phyloP scores from a whole-genome alignment of 2,113 vertebrate genomes.

The Spermophilus dauricus region DNA sequence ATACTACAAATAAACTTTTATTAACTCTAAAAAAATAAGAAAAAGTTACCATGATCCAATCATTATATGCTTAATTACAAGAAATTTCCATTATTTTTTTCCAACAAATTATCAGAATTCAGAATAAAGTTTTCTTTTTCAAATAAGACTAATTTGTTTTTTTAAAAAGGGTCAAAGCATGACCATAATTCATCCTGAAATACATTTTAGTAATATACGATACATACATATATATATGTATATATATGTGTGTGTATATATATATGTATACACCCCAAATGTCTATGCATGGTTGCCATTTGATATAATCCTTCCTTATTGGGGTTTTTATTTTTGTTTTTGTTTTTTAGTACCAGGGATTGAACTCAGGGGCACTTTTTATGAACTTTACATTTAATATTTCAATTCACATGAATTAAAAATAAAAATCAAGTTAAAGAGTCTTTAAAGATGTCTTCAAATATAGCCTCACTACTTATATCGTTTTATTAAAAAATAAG shows the following conservation, averaged over 20 bases:
- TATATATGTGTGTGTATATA: no score
- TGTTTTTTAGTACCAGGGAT: no score
- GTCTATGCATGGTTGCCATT: neutral
- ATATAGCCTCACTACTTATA: neutral
- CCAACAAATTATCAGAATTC: neutral
- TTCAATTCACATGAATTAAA: conserved; percentile 29
- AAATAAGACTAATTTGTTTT: neutral
- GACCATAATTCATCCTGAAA: neutral
- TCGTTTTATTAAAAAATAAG: neutral
- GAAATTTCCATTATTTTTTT: conserved; percentile 14
- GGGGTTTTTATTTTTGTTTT: neutral
- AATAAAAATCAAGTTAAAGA: conserved; percentile 29
- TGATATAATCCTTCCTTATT: neutral
- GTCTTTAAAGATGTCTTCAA: neutral
- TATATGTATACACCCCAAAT: neutral
- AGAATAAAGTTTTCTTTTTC: neutral
- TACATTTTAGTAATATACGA: neutral
- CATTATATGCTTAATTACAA: neutral
- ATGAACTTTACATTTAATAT: neutral
- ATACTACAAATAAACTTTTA: neutral
- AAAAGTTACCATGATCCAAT: neutral
- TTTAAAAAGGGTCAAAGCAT: neutral
- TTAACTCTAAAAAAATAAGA: neutral
- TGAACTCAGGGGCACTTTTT: neutral
- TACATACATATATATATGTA: no score